phyloP scores from a whole-genome alignment of 2,888 invertebrate genomes.

The Suillia variegata region DNA sequence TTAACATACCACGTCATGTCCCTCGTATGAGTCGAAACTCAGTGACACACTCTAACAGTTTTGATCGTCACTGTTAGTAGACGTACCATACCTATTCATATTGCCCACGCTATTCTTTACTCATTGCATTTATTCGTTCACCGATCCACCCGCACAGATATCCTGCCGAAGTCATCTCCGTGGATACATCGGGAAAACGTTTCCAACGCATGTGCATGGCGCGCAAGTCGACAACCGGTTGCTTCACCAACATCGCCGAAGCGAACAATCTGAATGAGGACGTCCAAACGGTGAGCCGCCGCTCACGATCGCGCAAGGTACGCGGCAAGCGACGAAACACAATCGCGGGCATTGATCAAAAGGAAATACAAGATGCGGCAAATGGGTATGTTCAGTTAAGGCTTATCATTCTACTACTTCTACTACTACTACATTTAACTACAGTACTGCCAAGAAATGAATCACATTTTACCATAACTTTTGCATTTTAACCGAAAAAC shows the following conservation, averaged over 20 bases:
- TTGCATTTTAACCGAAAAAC: too few relatives aligned
- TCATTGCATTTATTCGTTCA: background rate
- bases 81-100: too few relatives aligned
- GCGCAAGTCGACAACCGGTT: conserved; percentile 73
- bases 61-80: too few relatives aligned
- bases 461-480: too few relatives aligned
- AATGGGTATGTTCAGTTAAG: conserved; percentile 79
- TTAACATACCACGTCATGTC: background rate
- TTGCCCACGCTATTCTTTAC: too few relatives aligned
- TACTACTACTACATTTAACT: conserved; percentile 4
- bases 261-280: conserved; percentile 61
- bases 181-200: conserved; percentile 85
- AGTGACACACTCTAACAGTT: too few relatives aligned
- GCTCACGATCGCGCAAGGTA: conserved; percentile 75
- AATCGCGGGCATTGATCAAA: conserved; percentile 87
- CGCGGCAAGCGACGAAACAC: conserved; percentile 87
- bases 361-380: conserved; percentile 84
- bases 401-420: too few relatives aligned
- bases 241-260: conserved; percentile 47
- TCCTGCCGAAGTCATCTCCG: conserved; percentile 84
- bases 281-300: conserved; percentile 71
- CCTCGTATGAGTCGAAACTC: too few relatives aligned
- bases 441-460: background rate
- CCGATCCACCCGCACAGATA: conserved; percentile 65
- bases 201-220: conserved; percentile 89